Conservation (phyloP, 2,113 vertebrate genomes). For the Myotis davidii region DNA sequence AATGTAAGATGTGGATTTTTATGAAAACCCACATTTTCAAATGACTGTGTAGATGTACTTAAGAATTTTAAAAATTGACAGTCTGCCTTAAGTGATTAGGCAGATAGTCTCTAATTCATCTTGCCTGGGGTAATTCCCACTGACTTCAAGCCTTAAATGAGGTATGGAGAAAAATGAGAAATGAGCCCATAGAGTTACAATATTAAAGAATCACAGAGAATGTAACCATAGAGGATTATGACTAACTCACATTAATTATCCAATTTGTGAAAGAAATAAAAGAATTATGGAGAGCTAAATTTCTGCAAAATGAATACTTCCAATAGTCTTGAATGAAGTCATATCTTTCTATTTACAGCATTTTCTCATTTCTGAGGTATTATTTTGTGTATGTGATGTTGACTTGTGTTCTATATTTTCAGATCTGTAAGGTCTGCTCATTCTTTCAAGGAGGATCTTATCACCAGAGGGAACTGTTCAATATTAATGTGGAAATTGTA, state of each 20-base stretch:
- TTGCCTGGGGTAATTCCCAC: slow-evolving; percentile 80
- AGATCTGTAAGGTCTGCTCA: neutral
- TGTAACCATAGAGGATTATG: slow-evolving; percentile 79
- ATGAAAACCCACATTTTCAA: slow-evolving; percentile 78
- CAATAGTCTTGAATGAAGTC: slow-evolving; percentile 63
- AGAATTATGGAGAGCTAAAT: slow-evolving; percentile 76
- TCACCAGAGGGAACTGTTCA: neutral
- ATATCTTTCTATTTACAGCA: slow-evolving; percentile 62
- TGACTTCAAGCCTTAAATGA: slow-evolving; percentile 81
- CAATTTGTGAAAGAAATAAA: slow-evolving; percentile 81
- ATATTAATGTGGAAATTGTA: neutral
- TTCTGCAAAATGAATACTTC: slow-evolving; percentile 73
- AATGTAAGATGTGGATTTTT: slow-evolving; percentile 77
- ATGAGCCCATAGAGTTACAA: slow-evolving; percentile 76
- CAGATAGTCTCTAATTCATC: slow-evolving; percentile 79
- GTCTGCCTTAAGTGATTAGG: slow-evolving; percentile 81
- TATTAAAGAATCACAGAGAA: slow-evolving; percentile 82
- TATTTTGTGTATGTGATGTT: neutral
- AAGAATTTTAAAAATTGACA: slow-evolving; percentile 81
- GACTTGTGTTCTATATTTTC: neutral
- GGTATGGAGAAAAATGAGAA: slow-evolving; percentile 80
- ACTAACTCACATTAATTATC: slow-evolving; percentile 82
- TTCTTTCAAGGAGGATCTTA: neutral
- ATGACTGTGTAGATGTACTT: slow-evolving; percentile 78
- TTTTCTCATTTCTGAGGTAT: neutral